Evolutionary conservation across 2,888 invertebrate species (phyloP), one percentile per base, ranked within the genome.

Genomic region (Aleiodes alternator): DNA sequence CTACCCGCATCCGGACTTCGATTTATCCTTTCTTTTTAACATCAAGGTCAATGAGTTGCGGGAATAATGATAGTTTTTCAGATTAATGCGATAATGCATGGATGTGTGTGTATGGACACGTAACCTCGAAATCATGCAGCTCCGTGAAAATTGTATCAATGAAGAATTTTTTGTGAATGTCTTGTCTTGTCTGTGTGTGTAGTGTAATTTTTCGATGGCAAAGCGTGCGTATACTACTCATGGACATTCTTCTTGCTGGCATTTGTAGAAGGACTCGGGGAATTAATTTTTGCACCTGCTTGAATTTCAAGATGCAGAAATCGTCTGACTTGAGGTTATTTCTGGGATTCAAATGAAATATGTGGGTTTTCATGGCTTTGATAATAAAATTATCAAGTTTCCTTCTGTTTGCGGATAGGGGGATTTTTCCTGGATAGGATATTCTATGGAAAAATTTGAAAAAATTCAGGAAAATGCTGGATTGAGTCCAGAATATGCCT

Each of bases 1-100:
- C n/a, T 1, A 64, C 72, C 72, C 72, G 72, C 72, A 72, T 72
- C 51, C 64, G 64, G 51, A 53, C 23, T 31, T 23, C 50, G 51
- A 51, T 72, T 61, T 31, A 57, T 23, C 23, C 51, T 11, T 43
- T 43, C 43, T 43, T 43, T 64, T 12, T 14, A 23, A 23, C 16
- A 14, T 14, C 43, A 48, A 64, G 64, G 64, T 48, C 64, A 48
- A 23, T 12, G 29, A 48, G 14, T 23, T 3, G 23, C 1, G 9
- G 9, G 43, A 11, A 48, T 43, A 43, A 12, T 16, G 16, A 14
- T 23, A 9, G 6, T 55, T 56, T 8, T 14, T 9, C 9, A 14
- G 9, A 43, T 43, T 43, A 43, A 43, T 34, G 31, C n/a, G 11
- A 16, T 38, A 71, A 57, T 38, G 57, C 29, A 57, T 57, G 48